Evolutionary conservation across 1,140 invertebrate species (phyloP), one percentile per base, ranked within the genome.

Genomic region (Andrena cerasifolii): DNA sequence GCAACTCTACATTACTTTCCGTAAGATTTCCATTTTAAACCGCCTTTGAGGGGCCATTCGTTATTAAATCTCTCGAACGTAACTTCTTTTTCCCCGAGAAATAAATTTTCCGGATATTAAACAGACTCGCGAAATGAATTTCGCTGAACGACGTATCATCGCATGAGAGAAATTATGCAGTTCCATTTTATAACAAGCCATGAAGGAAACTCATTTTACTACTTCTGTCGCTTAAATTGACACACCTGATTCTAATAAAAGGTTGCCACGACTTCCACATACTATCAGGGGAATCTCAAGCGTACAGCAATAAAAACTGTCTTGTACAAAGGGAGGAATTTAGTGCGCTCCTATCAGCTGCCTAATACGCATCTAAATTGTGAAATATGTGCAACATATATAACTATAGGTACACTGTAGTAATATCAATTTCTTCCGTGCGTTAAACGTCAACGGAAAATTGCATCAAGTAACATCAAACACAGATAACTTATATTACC

Each of bases 291-390:
- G 59, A 33, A 74, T 74, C 61, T 63, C 49, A 54, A 43, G 49
- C 40, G 65, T 65, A 62, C 24, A 18, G 31, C 47, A 40, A 54
- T 66, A 28, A 54, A 26, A 74, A 43, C 51, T 26, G 24, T 43
- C 26, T 47, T 65, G 40, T 10, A 43, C 65, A 74, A 40, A 54
- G 71, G 47, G 62, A 53, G 28, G 49, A 74, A 74, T 74, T 68
- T 70, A 58, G 31, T 31, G 36, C 31, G 24, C 53, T 24, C 12
- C 56, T 6, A 16, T 28, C 47, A 73, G 47, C 58, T 24, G 12
- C 28, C 43, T 62, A 72, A 54, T 40, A 33, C 33, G 61, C 43
- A 2, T 31, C 16, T 56, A 24, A 74, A 74, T 66, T 21, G 49
- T 21, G 31, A 54, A 54, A 54, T 66, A 66, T 56, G 40, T 16